phyloP scores from a whole-genome alignment of 2,113 vertebrate genomes.

The Bujurquina vittata region DNA sequence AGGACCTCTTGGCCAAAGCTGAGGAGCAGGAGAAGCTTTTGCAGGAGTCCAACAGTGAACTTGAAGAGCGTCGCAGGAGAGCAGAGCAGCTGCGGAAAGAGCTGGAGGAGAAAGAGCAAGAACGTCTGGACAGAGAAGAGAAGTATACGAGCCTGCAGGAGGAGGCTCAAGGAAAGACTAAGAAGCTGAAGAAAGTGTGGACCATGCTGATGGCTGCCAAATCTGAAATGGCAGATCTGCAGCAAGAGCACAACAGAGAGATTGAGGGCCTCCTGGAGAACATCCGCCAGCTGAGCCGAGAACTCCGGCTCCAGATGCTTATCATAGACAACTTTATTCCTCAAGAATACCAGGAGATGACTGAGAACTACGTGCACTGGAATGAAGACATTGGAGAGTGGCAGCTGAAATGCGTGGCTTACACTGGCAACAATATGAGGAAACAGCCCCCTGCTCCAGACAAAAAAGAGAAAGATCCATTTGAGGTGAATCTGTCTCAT shows the following conservation, averaged over 20 bases:
- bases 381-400: constrained; percentile 99
- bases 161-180: constrained; percentile 98
- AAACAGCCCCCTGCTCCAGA: constrained; percentile 95
- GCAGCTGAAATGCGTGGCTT: constrained; percentile 99
- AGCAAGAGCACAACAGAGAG: constrained; percentile 96
- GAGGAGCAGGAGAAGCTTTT: constrained; percentile 98
- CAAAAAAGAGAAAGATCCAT: constrained; percentile 98
- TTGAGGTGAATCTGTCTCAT: constrained; percentile 96
- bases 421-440: constrained; percentile 99
- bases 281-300: constrained; percentile 95
- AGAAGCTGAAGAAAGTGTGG: constrained; percentile 99
- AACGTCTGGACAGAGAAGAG: constrained; percentile 97
- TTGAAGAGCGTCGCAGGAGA: constrained; percentile 92
- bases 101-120: constrained; percentile 99
- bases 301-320: constrained; percentile 96
- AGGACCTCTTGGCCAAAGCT: constrained; percentile 97
- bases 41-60: constrained; percentile 96
- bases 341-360: constrained; percentile 99
- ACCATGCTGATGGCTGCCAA: constrained; percentile 99
- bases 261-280: constrained; percentile 96
- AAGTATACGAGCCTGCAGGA: constrained; percentile 99
- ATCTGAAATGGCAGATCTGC: constrained; percentile 98
- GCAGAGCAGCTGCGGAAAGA: constrained; percentile 95
- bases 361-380: constrained; percentile 98
- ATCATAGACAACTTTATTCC: constrained; percentile 99